These are phyloP conservation scores for Camponotus vicinus DNA, from an alignment of 1,140 invertebrate species.

Conservation along the genomic window DNA sequence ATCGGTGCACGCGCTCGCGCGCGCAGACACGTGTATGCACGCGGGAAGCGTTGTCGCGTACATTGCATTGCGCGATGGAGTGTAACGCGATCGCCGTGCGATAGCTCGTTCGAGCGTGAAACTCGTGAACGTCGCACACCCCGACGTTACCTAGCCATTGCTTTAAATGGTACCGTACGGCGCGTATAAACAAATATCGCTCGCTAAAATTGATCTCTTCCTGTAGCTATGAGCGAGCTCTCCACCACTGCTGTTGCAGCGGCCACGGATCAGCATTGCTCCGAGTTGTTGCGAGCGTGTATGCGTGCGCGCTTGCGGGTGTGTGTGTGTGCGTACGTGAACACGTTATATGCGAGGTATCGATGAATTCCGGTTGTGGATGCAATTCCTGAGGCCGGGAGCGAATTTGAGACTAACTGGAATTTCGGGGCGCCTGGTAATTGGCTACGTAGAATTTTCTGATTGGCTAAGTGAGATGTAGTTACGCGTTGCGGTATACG, in stretches of 20 bases:
- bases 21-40: conserved; percentile 47
- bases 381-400: conserved; percentile 58
- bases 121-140: conserved; percentile 39
- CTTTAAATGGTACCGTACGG: conserved; percentile 50
- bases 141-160: conserved; percentile 15
- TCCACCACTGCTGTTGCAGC: background rate
- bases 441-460: conserved; percentile 59
- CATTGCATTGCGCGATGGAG: conserved; percentile 23
- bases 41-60: conserved; percentile 39
- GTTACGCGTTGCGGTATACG: conserved; percentile 33
- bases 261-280: conserved; percentile 36
- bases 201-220: conserved; percentile 46
- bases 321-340: background rate
- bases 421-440: conserved; percentile 47
- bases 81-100: conserved; percentile 25
- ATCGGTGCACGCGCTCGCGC: conserved; percentile 37
- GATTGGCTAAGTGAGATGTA: conserved; percentile 47
- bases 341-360: conserved; percentile 47
- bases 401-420: conserved; percentile 60
- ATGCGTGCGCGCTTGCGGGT: background rate
- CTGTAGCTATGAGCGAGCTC: background rate
- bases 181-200: conserved; percentile 48
- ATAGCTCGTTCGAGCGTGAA: conserved; percentile 38
- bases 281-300: background rate
- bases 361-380: conserved; percentile 56